Evolutionary conservation across 2,113 vertebrate species (phyloP).

Genomic region (Emydocephalus ijimae): DNA sequence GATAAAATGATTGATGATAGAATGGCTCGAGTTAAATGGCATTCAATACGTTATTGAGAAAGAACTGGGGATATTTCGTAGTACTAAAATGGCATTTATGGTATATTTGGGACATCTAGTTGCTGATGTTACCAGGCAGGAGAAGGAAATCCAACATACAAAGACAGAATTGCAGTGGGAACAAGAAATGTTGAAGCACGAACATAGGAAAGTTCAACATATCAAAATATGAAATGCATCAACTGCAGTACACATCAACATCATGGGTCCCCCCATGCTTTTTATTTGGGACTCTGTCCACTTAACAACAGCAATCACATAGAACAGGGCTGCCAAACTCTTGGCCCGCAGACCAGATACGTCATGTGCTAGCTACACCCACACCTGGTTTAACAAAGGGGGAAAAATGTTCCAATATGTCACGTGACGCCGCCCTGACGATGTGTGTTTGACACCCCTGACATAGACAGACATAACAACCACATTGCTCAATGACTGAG

Average conservation of each 20-base stretch:
- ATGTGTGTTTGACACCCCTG: too few species aligned
- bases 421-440: accelerated
- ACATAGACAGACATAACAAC: too few species aligned
- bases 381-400: too few species aligned
- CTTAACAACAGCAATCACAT: too few species aligned
- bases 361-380: too few species aligned
- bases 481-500: too few species aligned
- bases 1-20: neutral
- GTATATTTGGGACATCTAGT: neutral
- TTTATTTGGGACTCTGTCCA: too few species aligned
- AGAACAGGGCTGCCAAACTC: too few species aligned
- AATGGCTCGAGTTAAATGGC: neutral
- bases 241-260: neutral
- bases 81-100: neutral
- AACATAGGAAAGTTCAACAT: neutral
- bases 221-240: neutral
- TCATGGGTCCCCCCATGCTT: neutral
- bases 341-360: accelerated
- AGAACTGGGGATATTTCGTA: neutral
- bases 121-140: neutral
- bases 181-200: neutral
- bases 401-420: too few species aligned
- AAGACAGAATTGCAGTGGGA: neutral
- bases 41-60: neutral
- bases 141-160: neutral